Evolutionary conservation across 2,888 invertebrate genomes (phyloP).

Genomic region (Agonum fuliginosum): DNA sequence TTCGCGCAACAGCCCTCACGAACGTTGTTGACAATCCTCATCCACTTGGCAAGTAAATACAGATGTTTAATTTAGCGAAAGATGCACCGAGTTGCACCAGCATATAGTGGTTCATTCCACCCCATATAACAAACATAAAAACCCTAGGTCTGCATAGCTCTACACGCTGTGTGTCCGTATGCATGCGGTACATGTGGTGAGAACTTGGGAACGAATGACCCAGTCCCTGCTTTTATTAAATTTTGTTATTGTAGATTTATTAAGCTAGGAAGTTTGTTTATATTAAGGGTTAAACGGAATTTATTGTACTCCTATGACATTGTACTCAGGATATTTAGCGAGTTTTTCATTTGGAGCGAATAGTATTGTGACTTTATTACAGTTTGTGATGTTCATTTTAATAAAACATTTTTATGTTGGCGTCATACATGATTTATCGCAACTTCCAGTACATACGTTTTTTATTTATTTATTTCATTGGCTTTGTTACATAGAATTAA

Average conservation of each 20-base stretch:
- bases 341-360: background rate
- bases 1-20: too few species aligned
- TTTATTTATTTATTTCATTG: too few species aligned
- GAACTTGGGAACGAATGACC: background rate
- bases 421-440: too few species aligned
- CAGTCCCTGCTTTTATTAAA: slow-evolving; percentile 25
- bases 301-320: background rate
- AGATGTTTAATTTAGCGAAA: slow-evolving; percentile 55
- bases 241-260: slow-evolving; percentile 36
- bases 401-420: too few species aligned
- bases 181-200: background rate
- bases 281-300: slow-evolving; percentile 8
- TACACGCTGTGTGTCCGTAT: background rate
- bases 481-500: too few species aligned
- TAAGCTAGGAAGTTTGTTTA: slow-evolving; percentile 2
- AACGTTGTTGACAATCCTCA: too few species aligned
- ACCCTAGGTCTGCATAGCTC: background rate
- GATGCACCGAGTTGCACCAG: slow-evolving; percentile 13
- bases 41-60: slow-evolving; percentile 37
- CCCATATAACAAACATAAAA: slow-evolving; percentile 54
- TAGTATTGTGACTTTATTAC: too few species aligned
- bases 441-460: too few species aligned
- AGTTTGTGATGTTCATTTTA: too few species aligned
- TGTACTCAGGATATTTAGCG: too few species aligned
- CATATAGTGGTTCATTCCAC: slow-evolving; percentile 44